Conservation (phyloP, 2,113 vertebrate genomes). For the Zingel zingel region DNA sequence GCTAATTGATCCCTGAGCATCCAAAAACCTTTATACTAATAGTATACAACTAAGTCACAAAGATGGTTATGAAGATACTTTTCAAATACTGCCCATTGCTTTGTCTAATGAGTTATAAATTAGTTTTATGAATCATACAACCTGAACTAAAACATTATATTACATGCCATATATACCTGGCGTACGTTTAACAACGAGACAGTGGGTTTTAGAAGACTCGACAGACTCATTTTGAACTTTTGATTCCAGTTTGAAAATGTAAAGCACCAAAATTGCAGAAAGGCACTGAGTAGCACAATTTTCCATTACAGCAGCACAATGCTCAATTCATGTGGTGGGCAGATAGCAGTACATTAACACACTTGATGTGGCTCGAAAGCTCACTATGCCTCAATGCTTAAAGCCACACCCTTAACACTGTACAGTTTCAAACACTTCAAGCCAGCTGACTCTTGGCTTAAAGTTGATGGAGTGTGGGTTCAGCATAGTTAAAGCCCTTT, state of each 20-base stretch:
- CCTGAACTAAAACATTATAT: background rate
- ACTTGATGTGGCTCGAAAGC: slow-evolving; percentile 15
- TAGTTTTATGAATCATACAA: background rate
- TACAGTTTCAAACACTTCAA: background rate
- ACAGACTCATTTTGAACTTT: background rate
- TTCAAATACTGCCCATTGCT: background rate
- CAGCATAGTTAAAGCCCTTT: slow-evolving; percentile 35
- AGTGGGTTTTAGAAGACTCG: background rate
- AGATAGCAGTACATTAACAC: slow-evolving; percentile 45
- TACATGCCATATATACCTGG: background rate
- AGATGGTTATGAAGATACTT: background rate
- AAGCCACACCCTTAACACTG: slow-evolving; percentile 34
- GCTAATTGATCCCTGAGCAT: slow-evolving; percentile 73
- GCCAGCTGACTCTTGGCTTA: slow-evolving; percentile 7
- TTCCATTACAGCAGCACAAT: slow-evolving; percentile 20
- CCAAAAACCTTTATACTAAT: slow-evolving; percentile 18
- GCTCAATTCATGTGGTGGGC: slow-evolving; percentile 19
- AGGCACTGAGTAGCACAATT: background rate
- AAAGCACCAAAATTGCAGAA: slow-evolving; percentile 8
- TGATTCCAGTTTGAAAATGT: background rate
- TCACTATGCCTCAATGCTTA: slow-evolving; percentile 9
- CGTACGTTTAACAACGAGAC: too few relatives aligned
- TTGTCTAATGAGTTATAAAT: background rate
- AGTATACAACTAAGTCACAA: background rate
- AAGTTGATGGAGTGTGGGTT: slow-evolving; percentile 30